phyloP scores from a whole-genome alignment of 1,140 invertebrate species.

The Drosophila arizonae region DNA sequence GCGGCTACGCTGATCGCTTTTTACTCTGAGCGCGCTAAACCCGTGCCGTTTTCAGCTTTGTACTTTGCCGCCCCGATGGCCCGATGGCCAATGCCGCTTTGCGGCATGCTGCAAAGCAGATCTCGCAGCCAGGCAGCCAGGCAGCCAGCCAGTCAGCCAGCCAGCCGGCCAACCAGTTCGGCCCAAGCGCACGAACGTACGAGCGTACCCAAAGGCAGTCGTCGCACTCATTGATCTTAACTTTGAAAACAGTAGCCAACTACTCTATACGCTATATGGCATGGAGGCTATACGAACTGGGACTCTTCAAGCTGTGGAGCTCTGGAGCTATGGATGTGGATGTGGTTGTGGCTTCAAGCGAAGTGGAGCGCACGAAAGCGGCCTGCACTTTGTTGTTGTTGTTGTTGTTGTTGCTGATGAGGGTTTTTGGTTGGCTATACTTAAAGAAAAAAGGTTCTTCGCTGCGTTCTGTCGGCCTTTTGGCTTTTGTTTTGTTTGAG shows the following conservation, averaged over 20 bases:
- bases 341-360: slow-evolving; percentile 45
- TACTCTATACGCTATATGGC: slow-evolving; percentile 45
- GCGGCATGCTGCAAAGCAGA: slow-evolving; percentile 79
- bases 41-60: slow-evolving; percentile 82
- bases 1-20: slow-evolving; percentile 70
- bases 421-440: slow-evolving; percentile 74
- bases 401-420: slow-evolving; percentile 59
- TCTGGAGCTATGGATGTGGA: slow-evolving; percentile 13
- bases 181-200: slow-evolving; percentile 14
- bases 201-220: slow-evolving; percentile 52
- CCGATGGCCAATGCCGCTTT: slow-evolving; percentile 49
- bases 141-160: slow-evolving; percentile 15
- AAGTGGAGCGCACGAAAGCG: slow-evolving; percentile 67
- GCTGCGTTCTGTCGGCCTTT: slow-evolving; percentile 61
- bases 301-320: slow-evolving; percentile 11
- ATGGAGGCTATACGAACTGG: slow-evolving; percentile 9
- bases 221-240: slow-evolving; percentile 81
- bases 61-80: slow-evolving; percentile 70
- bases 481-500: slow-evolving; percentile 42
- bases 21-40: slow-evolving; percentile 82
- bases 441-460: slow-evolving; percentile 56
- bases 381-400: slow-evolving; percentile 74
- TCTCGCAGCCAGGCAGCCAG: slow-evolving; percentile 7
- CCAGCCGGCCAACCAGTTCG: slow-evolving; percentile 39
- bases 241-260: slow-evolving; percentile 82